phyloP scores from a whole-genome alignment of 2,113 vertebrate genomes.

The Campylorhamphus procurvoides region DNA sequence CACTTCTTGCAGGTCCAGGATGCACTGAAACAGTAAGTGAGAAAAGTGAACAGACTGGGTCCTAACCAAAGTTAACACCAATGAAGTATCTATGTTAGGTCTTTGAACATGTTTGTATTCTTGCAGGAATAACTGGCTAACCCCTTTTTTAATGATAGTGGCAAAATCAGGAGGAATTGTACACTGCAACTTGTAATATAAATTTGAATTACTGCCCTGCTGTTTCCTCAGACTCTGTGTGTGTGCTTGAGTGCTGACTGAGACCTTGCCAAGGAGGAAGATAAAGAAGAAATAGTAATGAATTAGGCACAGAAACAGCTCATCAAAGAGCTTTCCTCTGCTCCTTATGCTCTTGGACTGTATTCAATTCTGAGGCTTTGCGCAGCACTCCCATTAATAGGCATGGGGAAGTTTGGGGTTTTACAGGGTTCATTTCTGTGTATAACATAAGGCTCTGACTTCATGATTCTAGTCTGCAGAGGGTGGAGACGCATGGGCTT shows the following conservation, averaged over 20 bases:
- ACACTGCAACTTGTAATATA: background rate
- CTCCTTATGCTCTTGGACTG: conserved; percentile 22
- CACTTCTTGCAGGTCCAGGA: background rate
- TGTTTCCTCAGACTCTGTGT: conserved; percentile 2
- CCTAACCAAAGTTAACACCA: background rate
- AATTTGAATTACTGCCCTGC: conserved; percentile 24
- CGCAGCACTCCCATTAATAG: background rate
- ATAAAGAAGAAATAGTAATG: conserved; percentile 11
- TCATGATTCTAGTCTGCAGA: background rate
- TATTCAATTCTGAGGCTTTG: background rate
- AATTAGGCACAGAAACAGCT: background rate
- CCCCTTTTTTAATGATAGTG: background rate
- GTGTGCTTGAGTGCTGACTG: background rate
- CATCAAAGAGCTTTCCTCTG: conserved; percentile 1
- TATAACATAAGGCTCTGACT: background rate
- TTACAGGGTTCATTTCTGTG: background rate
- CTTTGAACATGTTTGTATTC: background rate
- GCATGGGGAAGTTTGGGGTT: background rate
- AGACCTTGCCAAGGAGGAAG: conserved; percentile 26
- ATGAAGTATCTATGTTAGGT: background rate
- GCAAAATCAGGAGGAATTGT: background rate
- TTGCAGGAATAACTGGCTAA: background rate
- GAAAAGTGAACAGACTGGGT: background rate
- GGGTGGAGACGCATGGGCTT: background rate
- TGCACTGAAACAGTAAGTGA: background rate